phyloP scores from a whole-genome alignment of 2,888 invertebrate genomes.

The Agapostemon virescens region DNA sequence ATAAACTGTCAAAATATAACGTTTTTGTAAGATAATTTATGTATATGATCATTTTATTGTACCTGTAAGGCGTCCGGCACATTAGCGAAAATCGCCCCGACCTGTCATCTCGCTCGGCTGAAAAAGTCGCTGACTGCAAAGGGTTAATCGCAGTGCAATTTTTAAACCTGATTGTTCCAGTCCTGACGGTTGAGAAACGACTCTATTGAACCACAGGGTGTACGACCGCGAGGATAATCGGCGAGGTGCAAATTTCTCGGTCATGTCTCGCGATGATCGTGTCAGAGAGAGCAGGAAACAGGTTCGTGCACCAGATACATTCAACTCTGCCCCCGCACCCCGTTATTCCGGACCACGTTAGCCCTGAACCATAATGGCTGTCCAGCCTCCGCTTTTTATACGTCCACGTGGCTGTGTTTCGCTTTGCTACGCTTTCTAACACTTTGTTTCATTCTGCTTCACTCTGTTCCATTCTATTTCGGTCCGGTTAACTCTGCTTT shows the following conservation, averaged over 20 bases:
- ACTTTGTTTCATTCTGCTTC: not conserved
- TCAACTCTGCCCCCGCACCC: not conserved
- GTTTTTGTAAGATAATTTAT: too few species aligned
- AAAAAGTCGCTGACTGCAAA: too few species aligned
- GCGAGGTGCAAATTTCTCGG: slow-evolving; percentile 52
- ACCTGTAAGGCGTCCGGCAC: too few species aligned
- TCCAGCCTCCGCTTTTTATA: not conserved
- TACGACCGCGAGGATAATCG: slow-evolving; percentile 33
- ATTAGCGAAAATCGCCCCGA: too few species aligned
- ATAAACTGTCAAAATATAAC: too few species aligned
- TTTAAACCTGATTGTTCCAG: too few species aligned
- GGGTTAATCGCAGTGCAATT: too few species aligned
- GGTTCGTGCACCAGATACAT: not conserved
- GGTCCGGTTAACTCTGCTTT: not conserved
- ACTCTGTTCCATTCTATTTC: not conserved
- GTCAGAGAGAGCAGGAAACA: too few species aligned
- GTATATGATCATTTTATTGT: too few species aligned
- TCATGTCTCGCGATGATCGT: slow-evolving; percentile 38
- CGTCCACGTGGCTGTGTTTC: not conserved
- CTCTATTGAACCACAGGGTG: slow-evolving; percentile 39
- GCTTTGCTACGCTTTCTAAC: not conserved
- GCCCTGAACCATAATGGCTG: not conserved
- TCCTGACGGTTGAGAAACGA: too few species aligned
- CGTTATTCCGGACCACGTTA: not conserved
- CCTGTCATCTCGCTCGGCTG: too few species aligned